Percentiles rank a stretch among this genome's conserved stretches.
These are phyloP conservation scores for Oligia fasciuncula DNA, from an alignment of 2,888 invertebrate genomes.

Conservation along the genomic window DNA sequence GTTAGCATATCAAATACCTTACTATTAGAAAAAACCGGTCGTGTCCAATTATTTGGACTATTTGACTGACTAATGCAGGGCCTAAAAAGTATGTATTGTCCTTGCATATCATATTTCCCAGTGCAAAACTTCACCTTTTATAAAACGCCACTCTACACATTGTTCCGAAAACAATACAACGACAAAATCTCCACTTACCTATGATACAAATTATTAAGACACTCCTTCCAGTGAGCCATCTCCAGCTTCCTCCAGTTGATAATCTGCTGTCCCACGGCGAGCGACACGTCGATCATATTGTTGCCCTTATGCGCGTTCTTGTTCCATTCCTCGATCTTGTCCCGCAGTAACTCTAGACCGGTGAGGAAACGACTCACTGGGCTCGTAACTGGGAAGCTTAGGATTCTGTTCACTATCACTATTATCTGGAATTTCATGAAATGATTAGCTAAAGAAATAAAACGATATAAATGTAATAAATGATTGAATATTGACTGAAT, in stretches of 20 bases:
- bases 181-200: constrained; percentile 79
- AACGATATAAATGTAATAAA: no score
- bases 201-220: constrained; percentile 92
- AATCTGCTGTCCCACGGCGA: constrained; percentile 94
- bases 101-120: not conserved
- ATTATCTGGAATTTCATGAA: constrained; percentile 89
- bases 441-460: not conserved
- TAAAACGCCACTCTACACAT: not conserved
- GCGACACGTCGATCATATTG: constrained; percentile 93
- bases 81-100: not conserved
- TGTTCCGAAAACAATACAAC: not conserved
- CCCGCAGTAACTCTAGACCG: constrained; percentile 96
- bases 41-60: not conserved
- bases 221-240: constrained; percentile 96
- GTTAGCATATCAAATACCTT: not conserved
- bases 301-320: constrained; percentile 96
- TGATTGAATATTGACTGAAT: no score
- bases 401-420: constrained; percentile 91
- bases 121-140: not conserved
- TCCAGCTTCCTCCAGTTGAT: constrained; percentile 97
- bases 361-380: constrained; percentile 96
- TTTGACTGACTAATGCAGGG: not conserved
- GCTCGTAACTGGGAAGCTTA: constrained; percentile 93
- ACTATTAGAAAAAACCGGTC: not conserved
- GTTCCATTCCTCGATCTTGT: constrained; percentile 97